Conservation (phyloP, 2,888 invertebrate species). For the Elegia similella region DNA sequence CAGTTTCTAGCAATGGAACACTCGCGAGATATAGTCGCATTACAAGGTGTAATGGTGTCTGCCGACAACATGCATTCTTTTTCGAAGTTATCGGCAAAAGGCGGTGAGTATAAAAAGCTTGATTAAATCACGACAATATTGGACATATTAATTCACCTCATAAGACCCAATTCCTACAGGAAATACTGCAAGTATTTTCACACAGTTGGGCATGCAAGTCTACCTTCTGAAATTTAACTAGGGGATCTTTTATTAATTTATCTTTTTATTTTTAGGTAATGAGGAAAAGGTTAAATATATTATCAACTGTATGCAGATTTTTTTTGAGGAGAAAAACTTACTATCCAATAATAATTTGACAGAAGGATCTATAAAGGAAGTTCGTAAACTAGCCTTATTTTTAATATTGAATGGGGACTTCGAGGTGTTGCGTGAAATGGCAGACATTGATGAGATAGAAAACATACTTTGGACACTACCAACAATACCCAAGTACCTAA, state of each 20-base stretch:
- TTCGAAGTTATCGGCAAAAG: constrained; percentile 53
- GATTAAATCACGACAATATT: neutral
- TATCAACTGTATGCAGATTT: constrained; percentile 42
- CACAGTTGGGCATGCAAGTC: no score
- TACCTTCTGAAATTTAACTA: neutral
- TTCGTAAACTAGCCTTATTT: constrained; percentile 60
- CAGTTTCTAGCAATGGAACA: constrained; percentile 49
- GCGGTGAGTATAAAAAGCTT: constrained; percentile 48
- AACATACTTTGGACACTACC: constrained; percentile 62
- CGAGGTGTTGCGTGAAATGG: constrained; percentile 49
- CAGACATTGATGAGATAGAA: constrained; percentile 55
- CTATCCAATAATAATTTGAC: constrained; percentile 37
- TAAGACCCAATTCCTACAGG: no score
- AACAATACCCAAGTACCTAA: constrained; percentile 56
- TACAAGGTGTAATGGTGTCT: constrained; percentile 66
- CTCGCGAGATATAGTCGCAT: constrained; percentile 55
- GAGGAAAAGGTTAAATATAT: constrained; percentile 58
- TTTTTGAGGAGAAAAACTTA: constrained; percentile 51
- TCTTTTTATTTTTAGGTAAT: constrained; percentile 48
- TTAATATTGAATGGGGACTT: constrained; percentile 62
- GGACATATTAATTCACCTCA: neutral
- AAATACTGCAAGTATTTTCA: no score
- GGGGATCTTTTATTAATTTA: constrained; percentile 7
- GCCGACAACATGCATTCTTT: constrained; percentile 57
- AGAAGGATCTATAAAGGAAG: constrained; percentile 32